Conservation (phyloP, 2,797 vertebrate genomes). For the Dicrostonyx torquatus region DNA sequence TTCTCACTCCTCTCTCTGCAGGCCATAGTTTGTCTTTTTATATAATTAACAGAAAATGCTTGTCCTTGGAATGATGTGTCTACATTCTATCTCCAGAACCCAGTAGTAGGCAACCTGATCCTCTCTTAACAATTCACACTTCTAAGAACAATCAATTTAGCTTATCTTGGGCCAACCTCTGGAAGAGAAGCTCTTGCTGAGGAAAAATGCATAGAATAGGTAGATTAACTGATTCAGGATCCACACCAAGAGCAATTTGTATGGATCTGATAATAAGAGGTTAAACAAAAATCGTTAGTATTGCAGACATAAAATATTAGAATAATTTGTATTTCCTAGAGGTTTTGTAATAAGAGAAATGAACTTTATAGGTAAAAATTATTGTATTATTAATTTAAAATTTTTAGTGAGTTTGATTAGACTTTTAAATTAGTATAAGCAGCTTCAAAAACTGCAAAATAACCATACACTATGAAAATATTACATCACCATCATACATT, state of each 20-base stretch:
- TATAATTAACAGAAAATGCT: neutral
- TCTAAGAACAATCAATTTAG: neutral
- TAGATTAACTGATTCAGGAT: constrained; percentile 47
- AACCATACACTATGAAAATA: neutral
- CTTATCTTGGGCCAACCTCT: neutral
- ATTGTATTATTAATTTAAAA: constrained; percentile 8
- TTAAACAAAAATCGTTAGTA: constrained; percentile 7
- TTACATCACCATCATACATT: neutral
- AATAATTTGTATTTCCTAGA: constrained; percentile 36
- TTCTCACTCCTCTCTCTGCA: neutral
- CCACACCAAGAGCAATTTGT: neutral
- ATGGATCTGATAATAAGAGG: neutral
- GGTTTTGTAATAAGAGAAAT: constrained; percentile 5
- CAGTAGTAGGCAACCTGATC: neutral
- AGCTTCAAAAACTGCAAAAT: neutral
- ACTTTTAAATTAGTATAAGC: neutral
- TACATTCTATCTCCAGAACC: neutral
- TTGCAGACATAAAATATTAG: constrained; percentile 8
- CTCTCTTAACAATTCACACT: neutral
- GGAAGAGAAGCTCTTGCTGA: neutral
- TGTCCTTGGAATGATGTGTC: neutral
- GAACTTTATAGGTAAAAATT: neutral
- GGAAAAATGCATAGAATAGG: neutral
- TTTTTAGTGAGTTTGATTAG: neutral
- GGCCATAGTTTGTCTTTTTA: neutral